Percentiles rank a stretch among this genome's conserved stretches.
These are phyloP conservation scores for Drosophila setosimentum DNA, from an alignment of 2,888 invertebrate species.

Conservation along the genomic window DNA sequence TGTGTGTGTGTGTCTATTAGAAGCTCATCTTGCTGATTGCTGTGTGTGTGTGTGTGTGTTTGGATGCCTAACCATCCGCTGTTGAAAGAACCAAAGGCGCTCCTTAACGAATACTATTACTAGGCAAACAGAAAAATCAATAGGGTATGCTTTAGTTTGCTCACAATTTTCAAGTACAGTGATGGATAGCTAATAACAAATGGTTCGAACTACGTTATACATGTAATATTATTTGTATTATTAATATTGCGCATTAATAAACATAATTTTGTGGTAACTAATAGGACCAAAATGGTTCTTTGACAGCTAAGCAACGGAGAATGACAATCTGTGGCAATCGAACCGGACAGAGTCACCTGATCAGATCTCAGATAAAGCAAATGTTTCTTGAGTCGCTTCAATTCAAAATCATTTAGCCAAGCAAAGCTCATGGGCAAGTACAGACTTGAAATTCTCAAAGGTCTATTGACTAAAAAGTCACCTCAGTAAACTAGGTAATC, in stretches of 20 bases:
- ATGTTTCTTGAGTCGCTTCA: not conserved
- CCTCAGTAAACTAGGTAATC: not conserved
- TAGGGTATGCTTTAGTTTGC: not conserved
- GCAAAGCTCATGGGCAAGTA: not conserved
- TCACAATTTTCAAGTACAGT: not conserved
- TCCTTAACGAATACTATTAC: not conserved
- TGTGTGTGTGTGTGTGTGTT: not conserved
- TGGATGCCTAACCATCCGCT: slow-evolving; percentile 2
- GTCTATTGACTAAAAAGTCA: not conserved
- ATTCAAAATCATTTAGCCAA: not conserved
- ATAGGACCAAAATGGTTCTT: not conserved
- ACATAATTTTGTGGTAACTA: not conserved
- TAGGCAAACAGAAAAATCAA: not conserved
- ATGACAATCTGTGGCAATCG: not conserved
- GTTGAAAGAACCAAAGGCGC: slow-evolving; percentile 3
- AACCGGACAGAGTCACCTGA: not conserved
- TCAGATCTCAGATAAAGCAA: not conserved
- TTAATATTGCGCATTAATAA: not conserved
- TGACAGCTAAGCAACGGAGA: not conserved
- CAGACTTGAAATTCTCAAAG: not conserved
- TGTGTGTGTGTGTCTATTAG: slow-evolving; percentile 49
- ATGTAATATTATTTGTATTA: not conserved
- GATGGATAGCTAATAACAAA: not conserved
- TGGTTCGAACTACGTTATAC: not conserved
- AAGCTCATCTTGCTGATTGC: slow-evolving; percentile 55